Conservation (phyloP, 2,113 vertebrate genomes). For the Pterocles orientalis region DNA sequence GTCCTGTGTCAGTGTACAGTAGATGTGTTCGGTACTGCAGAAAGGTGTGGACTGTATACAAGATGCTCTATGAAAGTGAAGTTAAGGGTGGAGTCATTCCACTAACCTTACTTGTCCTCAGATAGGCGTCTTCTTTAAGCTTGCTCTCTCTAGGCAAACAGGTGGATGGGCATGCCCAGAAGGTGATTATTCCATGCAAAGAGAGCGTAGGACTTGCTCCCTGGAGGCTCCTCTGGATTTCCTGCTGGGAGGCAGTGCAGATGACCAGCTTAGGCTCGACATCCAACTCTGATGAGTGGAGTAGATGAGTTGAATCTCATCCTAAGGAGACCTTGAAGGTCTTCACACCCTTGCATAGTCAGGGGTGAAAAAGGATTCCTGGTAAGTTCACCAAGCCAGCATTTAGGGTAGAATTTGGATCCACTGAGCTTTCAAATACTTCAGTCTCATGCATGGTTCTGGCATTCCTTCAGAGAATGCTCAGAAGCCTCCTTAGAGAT, state of each 20-base stretch:
- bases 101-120: neutral
- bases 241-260: neutral
- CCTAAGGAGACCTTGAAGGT: neutral
- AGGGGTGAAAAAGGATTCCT: neutral
- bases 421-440: neutral
- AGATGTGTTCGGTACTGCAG: neutral
- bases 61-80: neutral
- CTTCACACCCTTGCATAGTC: neutral
- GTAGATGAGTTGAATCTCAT: neutral
- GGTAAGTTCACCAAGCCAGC: neutral
- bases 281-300: neutral
- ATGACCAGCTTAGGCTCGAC: neutral
- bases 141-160: neutral
- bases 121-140: neutral
- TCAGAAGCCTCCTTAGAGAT: neutral
- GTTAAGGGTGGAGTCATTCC: neutral
- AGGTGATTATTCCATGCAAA: neutral
- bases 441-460: neutral
- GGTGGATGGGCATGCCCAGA: neutral
- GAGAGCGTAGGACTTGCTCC: neutral
- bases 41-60: neutral
- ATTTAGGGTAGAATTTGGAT: neutral
- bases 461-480: neutral
- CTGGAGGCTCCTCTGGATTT: neutral
- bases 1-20: no score